phyloP scores from a whole-genome alignment of 2,113 vertebrate genomes.

The Sebastes schlegelii region DNA sequence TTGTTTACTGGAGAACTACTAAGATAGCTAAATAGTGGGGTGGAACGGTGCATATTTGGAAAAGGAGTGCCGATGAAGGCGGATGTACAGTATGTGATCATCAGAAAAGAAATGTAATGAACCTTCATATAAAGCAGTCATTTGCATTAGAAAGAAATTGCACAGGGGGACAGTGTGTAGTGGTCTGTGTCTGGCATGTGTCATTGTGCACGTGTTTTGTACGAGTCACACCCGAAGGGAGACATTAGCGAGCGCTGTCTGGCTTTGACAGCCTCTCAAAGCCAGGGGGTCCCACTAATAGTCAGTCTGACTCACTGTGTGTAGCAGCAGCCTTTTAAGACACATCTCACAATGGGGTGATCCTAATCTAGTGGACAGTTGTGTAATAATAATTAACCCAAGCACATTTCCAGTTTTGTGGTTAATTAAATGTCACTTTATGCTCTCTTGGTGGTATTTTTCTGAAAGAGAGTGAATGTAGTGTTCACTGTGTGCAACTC shows the following conservation, averaged over 20 bases:
- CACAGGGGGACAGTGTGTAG: conserved; percentile 18
- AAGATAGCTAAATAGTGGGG: neutral
- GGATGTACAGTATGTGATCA: neutral
- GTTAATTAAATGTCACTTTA: conserved; percentile 55
- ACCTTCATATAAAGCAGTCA: conserved; percentile 23
- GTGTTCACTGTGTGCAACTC: neutral
- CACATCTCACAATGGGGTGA: conserved; percentile 53
- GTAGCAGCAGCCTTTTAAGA: conserved; percentile 69
- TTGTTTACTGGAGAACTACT: neutral
- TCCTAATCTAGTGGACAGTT: conserved; percentile 15
- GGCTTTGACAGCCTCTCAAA: conserved; percentile 78
- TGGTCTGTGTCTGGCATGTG: conserved; percentile 79
- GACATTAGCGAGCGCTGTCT: conserved; percentile 62
- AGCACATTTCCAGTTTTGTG: conserved; percentile 4
- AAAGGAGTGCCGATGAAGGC: neutral
- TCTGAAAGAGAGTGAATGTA: conserved; percentile 15
- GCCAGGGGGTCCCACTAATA: conserved; percentile 17
- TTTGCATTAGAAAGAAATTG: conserved; percentile 23
- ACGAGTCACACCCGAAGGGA: conserved; percentile 49
- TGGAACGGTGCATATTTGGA: neutral
- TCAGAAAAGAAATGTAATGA: conserved; percentile 14
- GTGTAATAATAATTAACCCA: conserved; percentile 45
- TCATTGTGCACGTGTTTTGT: conserved; percentile 65
- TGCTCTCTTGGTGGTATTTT: conserved; percentile 31
- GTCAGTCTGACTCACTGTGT: conserved; percentile 21